Conservation (phyloP, 2,113 vertebrate species). For the Python bivittatus region DNA sequence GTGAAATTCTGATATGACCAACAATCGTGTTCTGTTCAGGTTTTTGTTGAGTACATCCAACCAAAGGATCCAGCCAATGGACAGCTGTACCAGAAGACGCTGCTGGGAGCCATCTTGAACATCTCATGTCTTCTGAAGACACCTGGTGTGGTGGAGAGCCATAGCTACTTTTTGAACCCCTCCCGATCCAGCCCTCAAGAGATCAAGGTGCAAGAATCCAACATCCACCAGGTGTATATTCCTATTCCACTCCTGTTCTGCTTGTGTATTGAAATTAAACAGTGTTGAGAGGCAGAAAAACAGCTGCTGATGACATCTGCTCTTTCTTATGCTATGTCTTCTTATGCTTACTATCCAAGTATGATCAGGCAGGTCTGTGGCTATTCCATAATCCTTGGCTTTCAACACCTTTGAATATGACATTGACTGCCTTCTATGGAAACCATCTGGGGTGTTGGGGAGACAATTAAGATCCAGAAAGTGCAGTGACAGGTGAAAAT, state of each 20-base stretch:
- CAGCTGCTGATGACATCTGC: not conserved
- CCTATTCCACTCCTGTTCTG: not conserved
- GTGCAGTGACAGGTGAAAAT: not conserved
- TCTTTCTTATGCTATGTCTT: not conserved
- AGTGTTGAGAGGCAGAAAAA: not conserved
- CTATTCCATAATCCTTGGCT: too few relatives aligned
- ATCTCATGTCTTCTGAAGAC: constrained; percentile 95
- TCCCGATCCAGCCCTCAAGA: constrained; percentile 94
- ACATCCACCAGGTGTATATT: constrained; percentile 85
- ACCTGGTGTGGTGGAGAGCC: constrained; percentile 92
- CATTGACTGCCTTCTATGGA: not conserved
- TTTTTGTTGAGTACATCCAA: constrained; percentile 90
- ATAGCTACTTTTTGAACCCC: constrained; percentile 92
- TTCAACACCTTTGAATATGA: not conserved
- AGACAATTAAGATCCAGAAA: not conserved
- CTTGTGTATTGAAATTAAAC: not conserved
- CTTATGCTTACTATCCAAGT: not conserved
- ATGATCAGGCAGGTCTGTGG: not conserved
- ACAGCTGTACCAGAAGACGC: constrained; percentile 93
- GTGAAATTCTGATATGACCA: not conserved
- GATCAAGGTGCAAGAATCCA: constrained; percentile 96
- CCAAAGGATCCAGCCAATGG: constrained; percentile 93
- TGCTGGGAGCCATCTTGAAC: constrained; percentile 84
- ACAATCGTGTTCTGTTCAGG: constrained; percentile 65
- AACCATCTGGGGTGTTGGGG: too few relatives aligned